phyloP scores from a whole-genome alignment of 2,797 vertebrate genomes.

The Rousettus madagascariensis region DNA sequence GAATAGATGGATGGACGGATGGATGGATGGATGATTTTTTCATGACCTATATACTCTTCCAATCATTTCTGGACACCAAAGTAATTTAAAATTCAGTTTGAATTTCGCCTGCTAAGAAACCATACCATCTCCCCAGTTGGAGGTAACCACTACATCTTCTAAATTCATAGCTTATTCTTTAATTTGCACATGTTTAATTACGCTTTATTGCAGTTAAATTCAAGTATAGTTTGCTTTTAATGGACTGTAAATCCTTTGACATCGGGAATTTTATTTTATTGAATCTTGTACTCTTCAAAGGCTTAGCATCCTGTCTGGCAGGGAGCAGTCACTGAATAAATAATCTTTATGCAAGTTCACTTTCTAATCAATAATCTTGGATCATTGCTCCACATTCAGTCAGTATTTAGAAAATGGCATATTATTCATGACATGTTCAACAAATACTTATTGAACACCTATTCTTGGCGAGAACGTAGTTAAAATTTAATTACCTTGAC shows the following conservation, averaged over 20 bases:
- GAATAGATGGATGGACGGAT: not conserved
- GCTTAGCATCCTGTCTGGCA: not conserved
- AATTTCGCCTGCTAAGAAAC: not conserved
- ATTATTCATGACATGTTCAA: not conserved
- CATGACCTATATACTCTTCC: not conserved
- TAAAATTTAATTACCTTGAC: conserved; percentile 42
- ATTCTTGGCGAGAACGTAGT: not conserved
- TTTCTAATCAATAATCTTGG: conserved; percentile 9
- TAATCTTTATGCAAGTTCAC: not conserved
- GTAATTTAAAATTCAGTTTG: not conserved
- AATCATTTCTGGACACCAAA: not conserved
- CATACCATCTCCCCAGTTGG: not conserved
- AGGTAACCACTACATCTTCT: not conserved
- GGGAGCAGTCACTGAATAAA: not conserved
- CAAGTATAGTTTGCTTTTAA: not conserved
- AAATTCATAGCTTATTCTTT: conserved; percentile 8
- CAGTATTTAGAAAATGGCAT: not conserved
- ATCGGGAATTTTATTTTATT: not conserved
- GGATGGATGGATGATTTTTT: not conserved
- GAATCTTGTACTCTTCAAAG: not conserved
- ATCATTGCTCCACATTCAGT: not conserved
- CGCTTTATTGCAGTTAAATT: not conserved
- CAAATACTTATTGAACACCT: conserved; percentile 1
- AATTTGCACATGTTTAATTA: not conserved
- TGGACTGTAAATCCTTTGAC: not conserved